Evolutionary conservation across 2,888 invertebrate genomes (phyloP).

Genomic region (Drosophila diplacantha): DNA sequence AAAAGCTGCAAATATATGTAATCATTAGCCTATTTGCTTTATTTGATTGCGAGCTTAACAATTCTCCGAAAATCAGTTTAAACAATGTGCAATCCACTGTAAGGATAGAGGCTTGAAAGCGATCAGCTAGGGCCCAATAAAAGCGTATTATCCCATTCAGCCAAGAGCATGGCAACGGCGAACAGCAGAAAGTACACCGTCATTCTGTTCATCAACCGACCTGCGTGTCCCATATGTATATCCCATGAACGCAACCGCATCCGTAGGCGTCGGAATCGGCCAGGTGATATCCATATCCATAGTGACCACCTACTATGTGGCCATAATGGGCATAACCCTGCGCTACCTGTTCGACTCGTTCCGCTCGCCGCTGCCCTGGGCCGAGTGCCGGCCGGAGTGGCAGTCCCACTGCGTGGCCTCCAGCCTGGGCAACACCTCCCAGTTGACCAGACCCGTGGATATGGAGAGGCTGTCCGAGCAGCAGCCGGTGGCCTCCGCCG

Average conservation of each 20-base stretch:
- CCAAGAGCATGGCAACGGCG: conserved; percentile 10
- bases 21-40: neutral
- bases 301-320: conserved; percentile 83
- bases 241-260: conserved; percentile 17
- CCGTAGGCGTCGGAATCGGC: conserved; percentile 80
- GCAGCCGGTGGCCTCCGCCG: conserved; percentile 74
- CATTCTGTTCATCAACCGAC: conserved; percentile 25
- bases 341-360: conserved; percentile 83
- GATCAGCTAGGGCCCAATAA: conserved; percentile 5
- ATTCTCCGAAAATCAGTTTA: neutral
- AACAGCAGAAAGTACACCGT: conserved; percentile 15
- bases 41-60: neutral
- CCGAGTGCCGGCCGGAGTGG: conserved; percentile 80
- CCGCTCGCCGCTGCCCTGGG: conserved; percentile 81
- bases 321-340: conserved; percentile 82
- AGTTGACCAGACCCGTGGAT: conserved; percentile 24
- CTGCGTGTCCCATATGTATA: conserved; percentile 16
- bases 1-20: too few relatives aligned
- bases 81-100: neutral
- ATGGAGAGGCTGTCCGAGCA: conserved; percentile 25
- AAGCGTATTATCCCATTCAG: conserved; percentile 3
- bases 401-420: conserved; percentile 78
- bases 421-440: conserved; percentile 53
- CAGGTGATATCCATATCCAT: conserved; percentile 80
- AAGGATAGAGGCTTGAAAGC: neutral